Percentiles rank a stretch among this genome's conserved stretches.
Conservation (phyloP, 2,888 invertebrate genomes). For the Teleiodes luculella region DNA sequence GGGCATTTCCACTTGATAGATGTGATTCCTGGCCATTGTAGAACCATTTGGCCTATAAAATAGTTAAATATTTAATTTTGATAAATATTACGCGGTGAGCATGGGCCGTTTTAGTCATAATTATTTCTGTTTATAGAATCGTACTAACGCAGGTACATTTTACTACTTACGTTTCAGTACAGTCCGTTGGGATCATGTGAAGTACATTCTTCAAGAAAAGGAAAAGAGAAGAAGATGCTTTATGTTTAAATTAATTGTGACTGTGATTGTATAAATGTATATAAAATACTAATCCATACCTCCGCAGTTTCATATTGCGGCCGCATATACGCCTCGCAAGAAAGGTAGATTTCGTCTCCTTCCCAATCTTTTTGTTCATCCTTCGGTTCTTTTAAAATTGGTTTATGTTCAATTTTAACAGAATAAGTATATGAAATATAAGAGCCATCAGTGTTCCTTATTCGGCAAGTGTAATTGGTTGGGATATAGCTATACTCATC, state of each 20-base stretch:
- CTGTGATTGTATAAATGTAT: too few species aligned
- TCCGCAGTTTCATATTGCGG: neutral
- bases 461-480: constrained; percentile 1
- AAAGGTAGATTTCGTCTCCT: neutral
- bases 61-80: too few species aligned
- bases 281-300: neutral
- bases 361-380: neutral
- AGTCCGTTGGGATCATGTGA: too few species aligned
- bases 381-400: neutral
- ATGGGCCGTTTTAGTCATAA: too few species aligned
- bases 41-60: neutral
- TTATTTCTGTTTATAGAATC: too few species aligned
- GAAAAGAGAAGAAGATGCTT: too few species aligned
- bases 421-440: constrained; percentile 3
- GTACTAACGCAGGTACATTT: too few species aligned
- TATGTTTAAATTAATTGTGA: too few species aligned
- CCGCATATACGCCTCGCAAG: neutral
- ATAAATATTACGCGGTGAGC: too few species aligned
- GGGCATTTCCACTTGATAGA: neutral
- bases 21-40: neutral
- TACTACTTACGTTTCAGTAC: too few species aligned
- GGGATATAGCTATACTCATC: neutral
- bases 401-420: neutral
- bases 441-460: neutral
- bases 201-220: too few species aligned